These are phyloP conservation scores for Myotis davidii DNA, from an alignment of 2,113 vertebrate species.

Conservation along the genomic window DNA sequence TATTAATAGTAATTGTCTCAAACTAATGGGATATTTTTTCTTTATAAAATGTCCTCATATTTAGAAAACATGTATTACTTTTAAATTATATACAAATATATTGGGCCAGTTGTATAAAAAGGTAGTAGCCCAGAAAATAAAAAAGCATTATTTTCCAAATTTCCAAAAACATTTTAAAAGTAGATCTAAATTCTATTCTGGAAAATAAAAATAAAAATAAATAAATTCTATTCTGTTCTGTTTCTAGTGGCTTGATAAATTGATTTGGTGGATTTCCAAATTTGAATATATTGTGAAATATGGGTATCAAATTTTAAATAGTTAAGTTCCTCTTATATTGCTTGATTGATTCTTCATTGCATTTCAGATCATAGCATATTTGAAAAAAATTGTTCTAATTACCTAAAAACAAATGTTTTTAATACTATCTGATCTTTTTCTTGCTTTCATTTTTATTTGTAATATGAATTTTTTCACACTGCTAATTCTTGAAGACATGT, in stretches of 20 bases:
- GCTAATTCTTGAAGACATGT: slow-evolving; percentile 36
- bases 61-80: slow-evolving; percentile 32
- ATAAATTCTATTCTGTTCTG: neutral
- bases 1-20: slow-evolving; percentile 37
- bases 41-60: slow-evolving; percentile 4
- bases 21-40: neutral
- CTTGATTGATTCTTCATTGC: neutral
- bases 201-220: too few relatives aligned
- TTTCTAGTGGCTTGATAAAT: neutral
- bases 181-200: neutral
- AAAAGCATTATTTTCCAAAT: slow-evolving; percentile 35
- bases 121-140: neutral
- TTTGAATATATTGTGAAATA: neutral
- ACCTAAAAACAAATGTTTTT: slow-evolving; percentile 16
- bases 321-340: neutral
- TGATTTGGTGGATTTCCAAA: neutral
- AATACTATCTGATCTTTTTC: neutral
- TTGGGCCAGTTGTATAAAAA: neutral
- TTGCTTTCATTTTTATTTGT: neutral
- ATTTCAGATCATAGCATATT: neutral
- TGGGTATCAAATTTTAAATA: neutral
- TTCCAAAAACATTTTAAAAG: neutral
- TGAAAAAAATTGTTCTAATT: neutral
- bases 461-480: neutral
- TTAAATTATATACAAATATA: slow-evolving; percentile 30